phyloP scores from a whole-genome alignment of 1,140 invertebrate species.

The Drosophila punjabiensis region DNA sequence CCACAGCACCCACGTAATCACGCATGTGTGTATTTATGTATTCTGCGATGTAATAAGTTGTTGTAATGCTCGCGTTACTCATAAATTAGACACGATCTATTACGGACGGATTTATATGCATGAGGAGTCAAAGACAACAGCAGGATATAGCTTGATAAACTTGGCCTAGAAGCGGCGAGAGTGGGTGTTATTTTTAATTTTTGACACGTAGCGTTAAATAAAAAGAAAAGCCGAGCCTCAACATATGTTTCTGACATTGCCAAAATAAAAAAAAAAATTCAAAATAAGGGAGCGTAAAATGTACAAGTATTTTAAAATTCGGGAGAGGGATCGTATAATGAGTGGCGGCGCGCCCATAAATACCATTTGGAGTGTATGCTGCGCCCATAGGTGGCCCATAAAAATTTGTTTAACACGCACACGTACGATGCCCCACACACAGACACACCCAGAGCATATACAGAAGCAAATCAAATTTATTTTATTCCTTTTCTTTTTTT shows the following conservation, averaged over 20 bases:
- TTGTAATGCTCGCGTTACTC: conserved; percentile 54
- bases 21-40: conserved; percentile 27
- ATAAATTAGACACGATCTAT: conserved; percentile 80
- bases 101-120: conserved; percentile 64
- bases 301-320: conserved; percentile 66
- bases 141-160: conserved; percentile 47
- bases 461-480: conserved; percentile 74
- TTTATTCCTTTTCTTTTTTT: conserved; percentile 55
- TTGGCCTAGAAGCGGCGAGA: conserved; percentile 12
- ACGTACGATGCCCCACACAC: conserved; percentile 20
- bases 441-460: conserved; percentile 31
- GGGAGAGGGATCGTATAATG: conserved; percentile 54
- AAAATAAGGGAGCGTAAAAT: conserved; percentile 29
- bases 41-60: conserved; percentile 51
- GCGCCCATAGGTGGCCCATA: conserved; percentile 42
- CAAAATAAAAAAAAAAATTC: conserved; percentile 18
- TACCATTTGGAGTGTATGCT: conserved; percentile 54
- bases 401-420: conserved; percentile 57
- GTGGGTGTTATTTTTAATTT: conserved; percentile 68
- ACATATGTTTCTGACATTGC: conserved; percentile 73
- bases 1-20: conserved; percentile 33
- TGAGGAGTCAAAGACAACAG: conserved; percentile 36
- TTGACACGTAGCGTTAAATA: conserved; percentile 69
- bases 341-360: conserved; percentile 58
- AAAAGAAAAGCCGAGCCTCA: conserved; percentile 6